Percentiles rank a stretch among this genome's conserved stretches.
phyloP scores from a whole-genome alignment of 2,113 vertebrate genomes.

The Ciconia boyciana region DNA sequence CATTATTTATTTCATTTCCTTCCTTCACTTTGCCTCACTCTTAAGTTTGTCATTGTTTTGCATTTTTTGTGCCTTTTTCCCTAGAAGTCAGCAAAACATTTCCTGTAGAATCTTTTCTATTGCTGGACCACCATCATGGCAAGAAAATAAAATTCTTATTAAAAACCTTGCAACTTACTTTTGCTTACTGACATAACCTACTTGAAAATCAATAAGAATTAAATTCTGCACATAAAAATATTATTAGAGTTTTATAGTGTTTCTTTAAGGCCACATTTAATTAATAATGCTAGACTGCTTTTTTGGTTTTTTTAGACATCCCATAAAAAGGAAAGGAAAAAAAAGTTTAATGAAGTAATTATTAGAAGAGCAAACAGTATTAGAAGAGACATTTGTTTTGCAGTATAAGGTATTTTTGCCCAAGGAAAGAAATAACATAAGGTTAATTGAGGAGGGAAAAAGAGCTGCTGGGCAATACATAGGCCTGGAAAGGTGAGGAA shows the following conservation, averaged over 20 bases:
- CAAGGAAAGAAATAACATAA: conserved; percentile 13
- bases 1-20: background rate
- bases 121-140: fast-evolving
- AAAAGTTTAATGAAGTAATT: conserved; percentile 24
- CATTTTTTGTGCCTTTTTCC: background rate
- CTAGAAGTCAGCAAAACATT: background rate
- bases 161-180: background rate
- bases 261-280: conserved; percentile 33
- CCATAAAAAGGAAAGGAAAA: conserved; percentile 11
- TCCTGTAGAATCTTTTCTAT: background rate
- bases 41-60: background rate
- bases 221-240: conserved; percentile 48
- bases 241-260: conserved; percentile 22
- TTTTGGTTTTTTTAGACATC: background rate
- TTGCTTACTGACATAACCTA: background rate
- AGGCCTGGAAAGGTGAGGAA: background rate
- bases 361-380: background rate
- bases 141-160: background rate
- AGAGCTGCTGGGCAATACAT: background rate
- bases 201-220: conserved; percentile 53
- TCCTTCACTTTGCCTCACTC: background rate
- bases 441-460: conserved; percentile 46
- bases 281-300: background rate
- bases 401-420: conserved; percentile 2
- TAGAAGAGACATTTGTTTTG: background rate